phyloP scores from a whole-genome alignment of 2,888 invertebrate genomes.

The Furcula furcula region DNA sequence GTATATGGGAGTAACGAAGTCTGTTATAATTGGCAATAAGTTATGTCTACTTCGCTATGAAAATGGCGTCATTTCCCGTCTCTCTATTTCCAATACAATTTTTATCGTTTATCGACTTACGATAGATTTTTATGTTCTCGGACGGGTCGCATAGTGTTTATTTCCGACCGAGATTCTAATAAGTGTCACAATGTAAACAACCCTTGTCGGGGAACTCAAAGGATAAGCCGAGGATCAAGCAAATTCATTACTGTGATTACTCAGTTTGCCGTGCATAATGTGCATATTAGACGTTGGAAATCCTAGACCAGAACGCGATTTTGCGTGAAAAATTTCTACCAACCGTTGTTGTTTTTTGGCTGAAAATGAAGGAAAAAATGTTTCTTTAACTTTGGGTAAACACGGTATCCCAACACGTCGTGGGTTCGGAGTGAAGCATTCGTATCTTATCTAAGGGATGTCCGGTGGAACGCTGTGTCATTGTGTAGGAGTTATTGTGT shows the following conservation, averaged over 20 bases:
- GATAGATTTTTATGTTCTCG: constrained; percentile 3
- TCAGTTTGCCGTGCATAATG: not conserved
- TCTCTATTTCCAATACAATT: too few species aligned
- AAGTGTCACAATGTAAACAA: constrained; percentile 57
- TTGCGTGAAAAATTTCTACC: constrained; percentile 7
- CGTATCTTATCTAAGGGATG: constrained; percentile 57
- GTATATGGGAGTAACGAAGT: too few species aligned
- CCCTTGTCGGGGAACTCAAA: constrained; percentile 41
- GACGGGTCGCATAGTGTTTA: constrained; percentile 50
- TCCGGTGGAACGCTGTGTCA: constrained; percentile 51
- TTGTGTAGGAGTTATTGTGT: constrained; percentile 48
- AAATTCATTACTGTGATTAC: constrained; percentile 13
- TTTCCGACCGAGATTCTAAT: constrained; percentile 48
- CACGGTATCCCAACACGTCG: constrained; percentile 36
- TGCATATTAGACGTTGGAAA: not conserved
- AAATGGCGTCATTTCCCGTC: too few species aligned
- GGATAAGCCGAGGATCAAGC: constrained; percentile 24
- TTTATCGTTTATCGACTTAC: too few species aligned
- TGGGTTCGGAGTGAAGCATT: constrained; percentile 43
- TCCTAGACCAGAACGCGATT: constrained; percentile 9
- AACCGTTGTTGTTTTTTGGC: constrained; percentile 3
- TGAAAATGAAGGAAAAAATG: constrained; percentile 8
- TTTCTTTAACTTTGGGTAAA: constrained; percentile 14
- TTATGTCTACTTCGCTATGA: too few species aligned
- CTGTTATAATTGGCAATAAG: too few species aligned